Percentiles rank a stretch among this genome's conserved stretches.
Evolutionary conservation across 2,888 invertebrate species (phyloP).

Genomic region (Chalcosyrphus nemorum): DNA sequence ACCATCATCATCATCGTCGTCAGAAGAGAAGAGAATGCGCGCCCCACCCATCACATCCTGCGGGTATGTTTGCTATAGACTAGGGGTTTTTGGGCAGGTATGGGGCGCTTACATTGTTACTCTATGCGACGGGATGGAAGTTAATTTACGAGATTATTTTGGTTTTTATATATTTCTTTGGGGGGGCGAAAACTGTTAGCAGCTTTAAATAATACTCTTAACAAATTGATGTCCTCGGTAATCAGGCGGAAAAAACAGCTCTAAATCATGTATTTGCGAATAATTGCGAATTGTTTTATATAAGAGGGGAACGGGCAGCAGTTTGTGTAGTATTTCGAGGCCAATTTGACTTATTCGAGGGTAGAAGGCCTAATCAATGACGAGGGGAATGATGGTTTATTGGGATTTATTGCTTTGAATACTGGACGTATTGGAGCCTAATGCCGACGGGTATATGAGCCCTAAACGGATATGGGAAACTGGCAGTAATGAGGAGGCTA

Average conservation of each 20-base stretch:
- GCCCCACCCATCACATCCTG: background rate
- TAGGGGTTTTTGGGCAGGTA: background rate
- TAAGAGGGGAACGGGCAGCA: background rate
- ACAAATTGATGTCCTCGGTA: conserved; percentile 19
- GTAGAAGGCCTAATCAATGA: background rate
- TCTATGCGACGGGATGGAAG: conserved; percentile 24
- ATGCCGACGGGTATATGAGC: too few relatives aligned
- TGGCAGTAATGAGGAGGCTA: too few relatives aligned
- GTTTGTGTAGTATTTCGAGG: background rate
- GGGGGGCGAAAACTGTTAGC: background rate
- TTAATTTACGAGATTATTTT: conserved; percentile 31
- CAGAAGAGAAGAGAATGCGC: background rate
- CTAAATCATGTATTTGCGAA: conserved; percentile 21
- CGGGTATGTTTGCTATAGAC: background rate
- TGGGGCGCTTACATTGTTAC: background rate
- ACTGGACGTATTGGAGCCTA: background rate
- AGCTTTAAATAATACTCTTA: conserved; percentile 19
- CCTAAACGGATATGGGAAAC: too few relatives aligned
- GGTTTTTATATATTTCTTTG: background rate
- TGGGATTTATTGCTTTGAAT: background rate
- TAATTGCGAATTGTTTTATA: conserved; percentile 42
- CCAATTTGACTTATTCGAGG: conserved; percentile 4
- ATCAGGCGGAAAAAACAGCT: conserved; percentile 15
- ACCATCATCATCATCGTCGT: background rate
- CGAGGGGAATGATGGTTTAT: background rate